Percentiles rank a stretch among this genome's conserved stretches.
phyloP scores from a whole-genome alignment of 1,140 invertebrate genomes.

The Homarus americanus region DNA sequence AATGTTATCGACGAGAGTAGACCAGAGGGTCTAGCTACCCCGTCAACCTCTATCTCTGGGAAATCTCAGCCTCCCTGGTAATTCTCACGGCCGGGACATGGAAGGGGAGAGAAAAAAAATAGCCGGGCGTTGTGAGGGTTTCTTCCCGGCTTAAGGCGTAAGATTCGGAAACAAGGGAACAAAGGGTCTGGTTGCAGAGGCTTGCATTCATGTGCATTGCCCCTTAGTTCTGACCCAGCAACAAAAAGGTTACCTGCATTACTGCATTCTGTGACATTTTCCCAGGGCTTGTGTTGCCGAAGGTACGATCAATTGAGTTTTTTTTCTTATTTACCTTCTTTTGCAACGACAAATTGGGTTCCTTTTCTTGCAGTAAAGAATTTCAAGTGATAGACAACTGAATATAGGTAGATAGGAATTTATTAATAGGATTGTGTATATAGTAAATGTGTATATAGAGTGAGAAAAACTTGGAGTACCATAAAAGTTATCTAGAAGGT shows the following conservation, averaged over 20 bases:
- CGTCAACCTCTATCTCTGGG: constrained; percentile 44
- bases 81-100: constrained; percentile 44
- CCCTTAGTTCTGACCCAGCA: constrained; percentile 34
- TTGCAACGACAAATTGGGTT: not conserved
- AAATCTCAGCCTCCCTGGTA: constrained; percentile 24
- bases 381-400: not conserved
- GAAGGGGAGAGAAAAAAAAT: constrained; percentile 6
- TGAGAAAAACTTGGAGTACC: too few species aligned
- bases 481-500: constrained; percentile 37
- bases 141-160: constrained; percentile 53
- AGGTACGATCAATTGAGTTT: not conserved
- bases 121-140: constrained; percentile 4
- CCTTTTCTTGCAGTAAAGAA: not conserved
- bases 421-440: too few species aligned
- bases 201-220: constrained; percentile 73
- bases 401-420: too few species aligned
- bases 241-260: constrained; percentile 71
- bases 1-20: too few species aligned
- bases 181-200: constrained; percentile 65
- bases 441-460: not conserved
- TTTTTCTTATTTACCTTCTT: not conserved
- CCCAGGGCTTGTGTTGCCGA: constrained; percentile 32
- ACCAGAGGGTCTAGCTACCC: too few species aligned
- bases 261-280: constrained; percentile 62
- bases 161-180: constrained; percentile 71